Percentiles rank a stretch among this genome's conserved stretches.
These are phyloP conservation scores for Rhimphoctona megacephalus DNA, from an alignment of 2,888 invertebrate genomes.

Conservation along the genomic window DNA sequence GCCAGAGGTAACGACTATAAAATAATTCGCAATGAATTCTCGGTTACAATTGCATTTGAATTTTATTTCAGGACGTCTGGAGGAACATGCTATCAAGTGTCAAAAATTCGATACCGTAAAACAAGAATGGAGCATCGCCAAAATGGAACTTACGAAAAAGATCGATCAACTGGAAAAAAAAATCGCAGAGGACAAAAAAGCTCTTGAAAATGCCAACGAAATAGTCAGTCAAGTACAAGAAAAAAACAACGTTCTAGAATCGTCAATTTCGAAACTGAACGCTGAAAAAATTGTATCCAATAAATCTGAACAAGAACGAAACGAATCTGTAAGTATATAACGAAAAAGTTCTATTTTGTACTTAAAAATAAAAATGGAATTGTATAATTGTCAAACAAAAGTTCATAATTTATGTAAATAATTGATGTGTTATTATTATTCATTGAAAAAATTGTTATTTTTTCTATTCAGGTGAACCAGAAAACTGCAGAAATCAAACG, in stretches of 20 bases:
- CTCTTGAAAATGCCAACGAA: slow-evolving; percentile 67
- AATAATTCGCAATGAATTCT: slow-evolving; percentile 31
- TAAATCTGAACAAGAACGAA: slow-evolving; percentile 40
- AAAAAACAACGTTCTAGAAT: slow-evolving; percentile 70
- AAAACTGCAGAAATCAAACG: slow-evolving; percentile 77
- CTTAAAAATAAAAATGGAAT: not conserved
- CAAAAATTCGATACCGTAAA: slow-evolving; percentile 68
- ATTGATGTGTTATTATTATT: not conserved
- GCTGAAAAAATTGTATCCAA: slow-evolving; percentile 59
- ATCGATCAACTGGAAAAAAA: slow-evolving; percentile 72
- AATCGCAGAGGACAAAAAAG: slow-evolving; percentile 66
- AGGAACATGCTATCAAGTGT: slow-evolving; percentile 50
- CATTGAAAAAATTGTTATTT: not conserved
- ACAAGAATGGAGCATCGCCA: slow-evolving; percentile 69
- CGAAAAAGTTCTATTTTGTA: not conserved
- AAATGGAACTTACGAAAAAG: slow-evolving; percentile 69
- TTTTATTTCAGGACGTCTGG: slow-evolving; percentile 64
- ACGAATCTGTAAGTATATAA: slow-evolving; percentile 28
- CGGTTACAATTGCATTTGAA: not conserved
- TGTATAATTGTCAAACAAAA: not conserved
- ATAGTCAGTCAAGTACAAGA: slow-evolving; percentile 69
- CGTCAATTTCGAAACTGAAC: slow-evolving; percentile 66
- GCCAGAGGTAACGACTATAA: slow-evolving; percentile 64
- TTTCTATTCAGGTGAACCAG: slow-evolving; percentile 69
- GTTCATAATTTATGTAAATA: too few relatives aligned